These are phyloP conservation scores for Hestina assimilis DNA, from an alignment of 1,140 invertebrate species.

Conservation along the genomic window DNA sequence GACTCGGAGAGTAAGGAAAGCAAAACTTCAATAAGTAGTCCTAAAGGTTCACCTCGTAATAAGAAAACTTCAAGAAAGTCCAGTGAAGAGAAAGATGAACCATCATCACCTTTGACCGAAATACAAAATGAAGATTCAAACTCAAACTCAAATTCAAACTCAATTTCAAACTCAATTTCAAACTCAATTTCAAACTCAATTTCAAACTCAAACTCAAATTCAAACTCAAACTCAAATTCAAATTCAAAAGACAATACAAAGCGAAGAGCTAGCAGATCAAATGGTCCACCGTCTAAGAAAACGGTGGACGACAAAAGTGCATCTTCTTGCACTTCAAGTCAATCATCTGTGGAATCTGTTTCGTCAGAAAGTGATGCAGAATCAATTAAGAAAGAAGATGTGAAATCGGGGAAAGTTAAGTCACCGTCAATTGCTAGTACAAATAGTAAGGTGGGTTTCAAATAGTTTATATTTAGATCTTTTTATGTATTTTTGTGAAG, in stretches of 20 bases:
- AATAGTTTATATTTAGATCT: background rate
- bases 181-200: too few species aligned
- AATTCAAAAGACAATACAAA: constrained; percentile 64
- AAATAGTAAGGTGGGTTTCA: too few species aligned
- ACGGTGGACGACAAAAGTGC: constrained; percentile 60
- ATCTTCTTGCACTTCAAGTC: constrained; percentile 69
- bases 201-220: too few species aligned
- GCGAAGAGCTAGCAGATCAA: constrained; percentile 51
- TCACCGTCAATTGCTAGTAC: constrained; percentile 34
- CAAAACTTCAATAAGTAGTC: constrained; percentile 46
- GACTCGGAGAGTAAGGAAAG: constrained; percentile 75
- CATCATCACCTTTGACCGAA: constrained; percentile 38
- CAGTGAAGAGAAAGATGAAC: constrained; percentile 56
- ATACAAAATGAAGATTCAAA: constrained; percentile 72
- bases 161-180: too few species aligned
- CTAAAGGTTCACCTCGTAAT: constrained; percentile 55
- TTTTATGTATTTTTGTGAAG: too few species aligned
- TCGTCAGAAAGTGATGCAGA: constrained; percentile 69
- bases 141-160: constrained; percentile 27
- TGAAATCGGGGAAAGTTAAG: constrained; percentile 56
- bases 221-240: constrained; percentile 38
- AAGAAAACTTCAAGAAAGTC: constrained; percentile 56
- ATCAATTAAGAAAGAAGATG: constrained; percentile 51
- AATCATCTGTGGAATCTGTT: constrained; percentile 64
- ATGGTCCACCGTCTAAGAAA: constrained; percentile 65